Conservation (phyloP, 2,797 vertebrate genomes). For the Balearica regulorum region DNA sequence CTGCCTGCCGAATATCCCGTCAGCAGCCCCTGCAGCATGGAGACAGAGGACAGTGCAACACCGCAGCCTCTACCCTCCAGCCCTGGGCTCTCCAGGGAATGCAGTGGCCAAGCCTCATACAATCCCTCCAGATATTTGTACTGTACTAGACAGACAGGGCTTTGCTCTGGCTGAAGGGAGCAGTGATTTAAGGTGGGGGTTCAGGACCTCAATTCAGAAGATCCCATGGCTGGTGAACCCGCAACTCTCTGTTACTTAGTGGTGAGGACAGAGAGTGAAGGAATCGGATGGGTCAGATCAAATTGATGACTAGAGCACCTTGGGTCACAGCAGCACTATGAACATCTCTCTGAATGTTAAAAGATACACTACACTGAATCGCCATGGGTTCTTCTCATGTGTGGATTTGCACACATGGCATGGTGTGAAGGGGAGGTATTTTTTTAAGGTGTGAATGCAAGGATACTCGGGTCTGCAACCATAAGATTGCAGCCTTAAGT, state of each 20-base stretch:
- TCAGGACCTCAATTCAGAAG: neutral
- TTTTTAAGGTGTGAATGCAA: neutral
- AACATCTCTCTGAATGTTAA: neutral
- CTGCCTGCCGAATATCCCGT: neutral
- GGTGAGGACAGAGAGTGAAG: neutral
- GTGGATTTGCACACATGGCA: neutral
- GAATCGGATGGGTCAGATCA: neutral
- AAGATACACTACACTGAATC: neutral
- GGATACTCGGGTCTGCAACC: neutral
- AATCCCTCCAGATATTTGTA: neutral
- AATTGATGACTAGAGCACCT: neutral
- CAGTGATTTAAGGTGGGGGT: neutral
- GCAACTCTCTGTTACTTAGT: neutral
- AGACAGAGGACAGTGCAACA: no score
- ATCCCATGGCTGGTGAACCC: neutral
- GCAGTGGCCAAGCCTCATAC: neutral
- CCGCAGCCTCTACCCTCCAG: neutral
- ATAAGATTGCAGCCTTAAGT: neutral
- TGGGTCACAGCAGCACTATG: neutral
- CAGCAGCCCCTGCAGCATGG: neutral
- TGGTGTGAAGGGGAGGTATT: neutral
- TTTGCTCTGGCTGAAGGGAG: neutral
- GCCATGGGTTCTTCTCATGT: neutral
- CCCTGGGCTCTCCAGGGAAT: neutral
- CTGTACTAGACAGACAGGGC: neutral